These are phyloP conservation scores for Cariama cristata DNA, from an alignment of 2,113 vertebrate genomes.

Conservation along the genomic window DNA sequence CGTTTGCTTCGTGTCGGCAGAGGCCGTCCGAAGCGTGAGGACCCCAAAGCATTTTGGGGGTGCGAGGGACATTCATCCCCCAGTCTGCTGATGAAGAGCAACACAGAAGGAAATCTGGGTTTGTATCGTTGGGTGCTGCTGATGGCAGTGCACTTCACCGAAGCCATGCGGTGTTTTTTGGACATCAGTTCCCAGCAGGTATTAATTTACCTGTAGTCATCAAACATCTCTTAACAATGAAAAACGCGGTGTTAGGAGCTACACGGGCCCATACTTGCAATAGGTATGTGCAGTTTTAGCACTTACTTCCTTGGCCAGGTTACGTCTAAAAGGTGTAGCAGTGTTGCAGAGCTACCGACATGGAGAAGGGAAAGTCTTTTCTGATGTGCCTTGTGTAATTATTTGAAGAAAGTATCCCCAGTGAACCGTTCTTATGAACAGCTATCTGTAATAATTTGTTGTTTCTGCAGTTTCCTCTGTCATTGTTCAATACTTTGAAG, in stretches of 20 bases:
- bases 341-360: not conserved
- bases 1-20: not conserved
- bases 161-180: not conserved
- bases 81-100: not conserved
- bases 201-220: not conserved
- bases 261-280: fast-evolving
- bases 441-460: not conserved
- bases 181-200: not conserved
- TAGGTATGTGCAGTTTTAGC: not conserved
- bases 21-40: not conserved
- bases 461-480: not conserved
- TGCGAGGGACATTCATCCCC: not conserved
- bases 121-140: not conserved
- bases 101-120: not conserved
- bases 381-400: not conserved
- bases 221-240: not conserved
- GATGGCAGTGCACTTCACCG: not conserved
- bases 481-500: not conserved
- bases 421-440: not conserved
- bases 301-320: not conserved
- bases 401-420: not conserved
- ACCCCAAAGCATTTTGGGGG: not conserved
- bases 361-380: not conserved
- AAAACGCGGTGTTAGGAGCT: not conserved
- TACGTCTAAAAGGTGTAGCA: not conserved